phyloP scores from a whole-genome alignment of 2,888 invertebrate genomes.

The Lasioglossum marginatum region DNA sequence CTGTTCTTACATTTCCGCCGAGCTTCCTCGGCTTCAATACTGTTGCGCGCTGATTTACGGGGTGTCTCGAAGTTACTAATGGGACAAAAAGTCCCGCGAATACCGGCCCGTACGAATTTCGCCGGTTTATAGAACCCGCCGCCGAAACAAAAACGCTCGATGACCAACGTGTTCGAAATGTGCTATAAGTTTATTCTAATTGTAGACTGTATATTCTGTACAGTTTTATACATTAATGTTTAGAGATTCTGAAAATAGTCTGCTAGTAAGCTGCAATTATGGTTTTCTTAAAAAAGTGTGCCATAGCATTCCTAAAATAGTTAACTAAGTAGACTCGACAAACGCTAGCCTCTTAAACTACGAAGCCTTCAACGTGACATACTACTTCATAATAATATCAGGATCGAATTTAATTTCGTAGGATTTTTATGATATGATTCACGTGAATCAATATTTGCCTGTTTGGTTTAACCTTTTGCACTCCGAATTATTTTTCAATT shows the following conservation, averaged over 20 bases:
- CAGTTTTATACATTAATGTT: neutral
- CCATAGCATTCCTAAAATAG: neutral
- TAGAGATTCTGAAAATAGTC: neutral
- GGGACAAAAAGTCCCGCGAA: slow-evolving; percentile 11
- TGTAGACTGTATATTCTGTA: neutral
- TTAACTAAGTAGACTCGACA: too few species aligned
- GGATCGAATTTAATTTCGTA: neutral
- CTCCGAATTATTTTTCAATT: too few species aligned
- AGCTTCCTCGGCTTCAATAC: slow-evolving; percentile 5
- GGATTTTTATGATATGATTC: too few species aligned
- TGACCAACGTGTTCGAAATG: neutral
- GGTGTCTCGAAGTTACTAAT: slow-evolving; percentile 42
- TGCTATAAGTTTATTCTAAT: neutral
- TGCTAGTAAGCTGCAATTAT: neutral
- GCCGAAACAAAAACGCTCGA: neutral
- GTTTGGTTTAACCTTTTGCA: too few species aligned
- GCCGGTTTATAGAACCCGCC: neutral
- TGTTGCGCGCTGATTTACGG: slow-evolving; percentile 27
- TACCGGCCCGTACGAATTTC: slow-evolving; percentile 3
- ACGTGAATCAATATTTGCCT: too few species aligned
- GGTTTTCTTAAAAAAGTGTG: neutral
- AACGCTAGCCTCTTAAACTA: too few species aligned
- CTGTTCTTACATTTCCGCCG: slow-evolving; percentile 32
- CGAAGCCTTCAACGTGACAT: neutral
- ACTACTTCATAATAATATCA: neutral